phyloP scores from a whole-genome alignment of 2,797 vertebrate species.

The Enteromius afrohamiltoni region DNA sequence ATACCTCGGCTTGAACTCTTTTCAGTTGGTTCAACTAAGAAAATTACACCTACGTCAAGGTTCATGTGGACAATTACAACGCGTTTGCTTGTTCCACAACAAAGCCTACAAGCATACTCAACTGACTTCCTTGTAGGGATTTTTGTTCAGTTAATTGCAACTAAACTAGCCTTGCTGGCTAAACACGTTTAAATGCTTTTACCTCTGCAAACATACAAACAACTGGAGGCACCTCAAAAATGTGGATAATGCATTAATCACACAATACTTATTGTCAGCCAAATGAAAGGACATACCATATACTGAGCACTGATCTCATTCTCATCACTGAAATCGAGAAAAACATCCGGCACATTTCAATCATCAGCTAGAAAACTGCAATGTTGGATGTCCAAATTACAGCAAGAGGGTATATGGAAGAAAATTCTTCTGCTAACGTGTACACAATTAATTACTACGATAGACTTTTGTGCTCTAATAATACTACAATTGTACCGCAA shows the following conservation, averaged over 20 bases:
- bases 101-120: slow-evolving; percentile 1
- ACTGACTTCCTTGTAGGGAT: background rate
- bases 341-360: background rate
- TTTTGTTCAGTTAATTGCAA: background rate
- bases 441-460: background rate
- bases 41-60: slow-evolving; percentile 25
- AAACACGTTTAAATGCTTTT: slow-evolving; percentile 8
- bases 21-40: slow-evolving; percentile 7
- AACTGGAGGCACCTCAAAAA: background rate
- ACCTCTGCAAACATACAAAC: background rate
- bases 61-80: slow-evolving; percentile 3
- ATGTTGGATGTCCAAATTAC: background rate
- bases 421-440: background rate
- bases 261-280: background rate
- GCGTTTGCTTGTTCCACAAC: background rate
- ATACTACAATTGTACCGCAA: background rate
- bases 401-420: background rate
- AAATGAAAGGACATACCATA: slow-evolving; percentile 5
- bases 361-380: background rate
- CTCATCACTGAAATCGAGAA: background rate
- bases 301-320: background rate
- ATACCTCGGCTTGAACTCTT: slow-evolving; percentile 20
- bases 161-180: slow-evolving; percentile 16
- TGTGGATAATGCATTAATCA: background rate
- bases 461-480: background rate